Conservation (phyloP, 2,113 vertebrate species). For the Thymallus thymallus region DNA sequence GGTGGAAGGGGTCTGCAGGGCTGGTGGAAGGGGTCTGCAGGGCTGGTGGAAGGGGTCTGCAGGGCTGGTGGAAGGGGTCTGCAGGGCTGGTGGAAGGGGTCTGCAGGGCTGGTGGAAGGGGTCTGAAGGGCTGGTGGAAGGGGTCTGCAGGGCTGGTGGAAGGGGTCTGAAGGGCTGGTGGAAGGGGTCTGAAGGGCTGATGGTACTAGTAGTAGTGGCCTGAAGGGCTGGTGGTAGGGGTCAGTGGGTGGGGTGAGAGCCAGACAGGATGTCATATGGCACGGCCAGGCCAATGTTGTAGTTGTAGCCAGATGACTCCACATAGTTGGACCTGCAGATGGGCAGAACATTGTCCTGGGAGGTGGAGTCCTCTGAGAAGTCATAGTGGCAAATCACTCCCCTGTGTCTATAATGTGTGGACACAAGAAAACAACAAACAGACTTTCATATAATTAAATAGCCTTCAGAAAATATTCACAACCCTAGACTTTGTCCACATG, state of each 20-base stretch:
- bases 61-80: too few species aligned
- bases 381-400: conserved; percentile 86
- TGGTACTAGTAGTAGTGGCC: neutral
- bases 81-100: too few species aligned
- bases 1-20: too few species aligned
- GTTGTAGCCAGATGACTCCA: conserved; percentile 73
- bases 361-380: conserved; percentile 82
- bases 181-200: neutral
- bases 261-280: conserved; percentile 77
- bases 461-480: too few species aligned
- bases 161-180: neutral
- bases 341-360: conserved; percentile 81
- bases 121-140: too few species aligned
- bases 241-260: conserved; percentile 20
- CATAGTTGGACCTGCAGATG: conserved; percentile 85
- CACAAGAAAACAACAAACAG: neutral
- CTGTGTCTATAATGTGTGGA: conserved; percentile 74
- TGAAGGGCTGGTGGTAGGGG: conserved; percentile 2
- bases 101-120: too few species aligned
- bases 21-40: too few species aligned
- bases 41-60: too few species aligned
- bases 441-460: too few species aligned
- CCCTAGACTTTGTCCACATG: too few species aligned
- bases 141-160: too few species aligned
- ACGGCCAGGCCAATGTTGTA: conserved; percentile 87